Percentiles rank a stretch among this genome's conserved stretches.
Evolutionary conservation across 2,888 invertebrate genomes (phyloP).

Genomic region (Drosophila lutescens): DNA sequence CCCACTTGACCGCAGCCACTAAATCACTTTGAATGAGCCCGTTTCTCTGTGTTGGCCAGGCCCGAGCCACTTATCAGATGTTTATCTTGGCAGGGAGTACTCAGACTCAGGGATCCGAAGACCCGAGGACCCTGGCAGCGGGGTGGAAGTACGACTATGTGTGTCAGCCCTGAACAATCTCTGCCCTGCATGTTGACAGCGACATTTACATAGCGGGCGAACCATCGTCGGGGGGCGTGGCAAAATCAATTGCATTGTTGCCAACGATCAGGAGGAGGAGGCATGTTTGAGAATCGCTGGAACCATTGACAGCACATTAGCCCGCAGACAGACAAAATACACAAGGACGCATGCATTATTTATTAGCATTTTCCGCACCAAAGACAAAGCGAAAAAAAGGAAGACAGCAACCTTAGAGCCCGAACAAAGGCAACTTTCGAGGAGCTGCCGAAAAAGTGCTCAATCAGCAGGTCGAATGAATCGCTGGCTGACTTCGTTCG

Average conservation of each 20-base stretch:
- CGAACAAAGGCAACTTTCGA: slow-evolving; percentile 40
- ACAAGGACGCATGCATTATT: slow-evolving; percentile 74
- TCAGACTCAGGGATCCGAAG: slow-evolving; percentile 25
- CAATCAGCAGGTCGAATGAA: slow-evolving; percentile 69
- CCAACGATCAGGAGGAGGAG: slow-evolving; percentile 8
- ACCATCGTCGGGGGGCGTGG: slow-evolving; percentile 47
- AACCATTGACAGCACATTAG: slow-evolving; percentile 69
- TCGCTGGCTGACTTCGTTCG: slow-evolving; percentile 66
- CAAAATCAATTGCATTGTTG: slow-evolving; percentile 74
- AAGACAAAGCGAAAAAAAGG: slow-evolving; percentile 30
- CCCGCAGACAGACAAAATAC: slow-evolving; percentile 61
- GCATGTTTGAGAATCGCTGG: slow-evolving; percentile 2
- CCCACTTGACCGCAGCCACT: slow-evolving; percentile 76
- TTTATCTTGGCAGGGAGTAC: slow-evolving; percentile 63
- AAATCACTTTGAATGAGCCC: slow-evolving; percentile 69
- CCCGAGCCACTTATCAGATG: slow-evolving; percentile 69
- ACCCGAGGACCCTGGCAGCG: slow-evolving; percentile 11
- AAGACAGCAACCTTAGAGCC: slow-evolving; percentile 8
- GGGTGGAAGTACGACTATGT: background rate
- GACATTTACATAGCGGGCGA: slow-evolving; percentile 66
- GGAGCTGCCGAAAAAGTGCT: slow-evolving; percentile 63
- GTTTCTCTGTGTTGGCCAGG: slow-evolving; percentile 17
- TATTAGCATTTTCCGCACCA: slow-evolving; percentile 62
- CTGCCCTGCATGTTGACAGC: slow-evolving; percentile 62
- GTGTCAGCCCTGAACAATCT: slow-evolving; percentile 45